Evolutionary conservation across 1,140 invertebrate genomes (phyloP), one percentile per base, ranked within the genome.

Genomic region (Trypoxylus dichotomus): DNA sequence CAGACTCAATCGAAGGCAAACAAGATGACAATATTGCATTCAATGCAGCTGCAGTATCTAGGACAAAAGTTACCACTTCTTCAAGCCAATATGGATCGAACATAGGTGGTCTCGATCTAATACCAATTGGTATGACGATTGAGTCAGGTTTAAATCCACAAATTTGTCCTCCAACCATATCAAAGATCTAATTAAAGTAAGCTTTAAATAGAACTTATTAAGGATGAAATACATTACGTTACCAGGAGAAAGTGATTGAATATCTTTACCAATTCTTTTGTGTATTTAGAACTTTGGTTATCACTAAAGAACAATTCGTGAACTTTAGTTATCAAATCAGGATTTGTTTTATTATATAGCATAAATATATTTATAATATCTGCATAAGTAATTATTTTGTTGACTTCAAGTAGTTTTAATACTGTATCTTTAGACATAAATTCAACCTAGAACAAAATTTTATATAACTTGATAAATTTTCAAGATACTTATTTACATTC

Each of bases 71-170:
- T 19, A 80, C 79, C n/a, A 83, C 76, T 41, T 83, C 82, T 79
- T 85, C 83, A 63, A 84, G 58, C 84, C 84, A 85, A 73, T n/a
- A 27, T n/a, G 83, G 79, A 79, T 80, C 82, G 73, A 85, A 85
- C 37, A 81, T 21, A 19, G 77, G 11, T 74, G 84, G 84, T 76
- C 81, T 80, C 37, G 81, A 76, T 58, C 79, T 77, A 24, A 85
- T 79, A 41, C 81, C 76, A 68, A 85, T 80, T 24, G 82, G 82
- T 58, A 84, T 79, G 37, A 80, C 76, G 42, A 82, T 77, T 32
- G 79, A 76, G 77, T 78, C 60, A 63, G 79, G 72, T 68, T 82
- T 80, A 80, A 82, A 83, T 43, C 82, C 83, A 79, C 81, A 84
- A 25, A 85, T 63, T 19, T 81, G 75, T 25, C 82, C 84, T 37